phyloP scores from a whole-genome alignment of 2,888 invertebrate genomes.

The Pseudococcus longispinus region DNA sequence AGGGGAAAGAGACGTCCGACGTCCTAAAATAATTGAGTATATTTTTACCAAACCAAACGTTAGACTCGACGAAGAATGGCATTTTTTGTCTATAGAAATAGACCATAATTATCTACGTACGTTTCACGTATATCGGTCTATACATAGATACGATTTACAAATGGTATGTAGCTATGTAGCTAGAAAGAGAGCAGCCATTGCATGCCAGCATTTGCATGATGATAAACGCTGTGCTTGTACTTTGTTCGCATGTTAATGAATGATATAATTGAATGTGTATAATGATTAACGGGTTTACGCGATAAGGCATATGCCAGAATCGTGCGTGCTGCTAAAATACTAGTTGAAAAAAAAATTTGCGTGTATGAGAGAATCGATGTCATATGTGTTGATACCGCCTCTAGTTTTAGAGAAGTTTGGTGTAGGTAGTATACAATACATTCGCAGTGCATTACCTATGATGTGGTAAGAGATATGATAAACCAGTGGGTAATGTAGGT shows the following conservation, averaged over 20 bases:
- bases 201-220: conserved; percentile 28
- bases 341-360: neutral
- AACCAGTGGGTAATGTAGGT: too few relatives aligned
- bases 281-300: conserved; percentile 20
- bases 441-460: neutral
- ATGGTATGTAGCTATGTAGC: too few relatives aligned
- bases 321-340: neutral
- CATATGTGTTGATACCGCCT: neutral
- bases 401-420: neutral
- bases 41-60: neutral
- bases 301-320: conserved; percentile 3
- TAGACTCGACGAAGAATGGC: neutral
- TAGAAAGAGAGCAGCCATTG: neutral
- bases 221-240: neutral
- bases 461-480: neutral
- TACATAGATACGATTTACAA: neutral
- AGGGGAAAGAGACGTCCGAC: neutral
- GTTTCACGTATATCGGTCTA: neutral
- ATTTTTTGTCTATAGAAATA: neutral
- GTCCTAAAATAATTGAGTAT: neutral
- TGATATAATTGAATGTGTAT: conserved; percentile 28
- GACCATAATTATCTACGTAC: neutral
- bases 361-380: neutral
- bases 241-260: conserved; percentile 35
- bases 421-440: neutral